A percentile compares a stretch with the other conserved stretches of the same genome.
Evolutionary conservation across 2,113 vertebrate genomes (phyloP).

Genomic region (Sprattus sprattus): DNA sequence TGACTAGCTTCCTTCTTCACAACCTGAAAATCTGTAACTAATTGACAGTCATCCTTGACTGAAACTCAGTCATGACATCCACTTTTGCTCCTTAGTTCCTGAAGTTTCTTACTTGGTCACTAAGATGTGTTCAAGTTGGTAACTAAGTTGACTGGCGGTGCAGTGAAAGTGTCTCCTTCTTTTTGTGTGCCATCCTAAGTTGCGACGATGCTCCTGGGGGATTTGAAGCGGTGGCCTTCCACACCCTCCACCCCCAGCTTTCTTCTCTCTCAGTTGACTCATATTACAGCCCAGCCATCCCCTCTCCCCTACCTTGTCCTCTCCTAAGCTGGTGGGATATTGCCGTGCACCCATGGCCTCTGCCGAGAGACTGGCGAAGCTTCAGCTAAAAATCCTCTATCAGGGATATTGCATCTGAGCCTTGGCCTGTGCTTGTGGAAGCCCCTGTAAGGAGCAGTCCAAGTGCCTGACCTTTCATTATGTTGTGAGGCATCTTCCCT

Average conservation of each 20-base stretch:
- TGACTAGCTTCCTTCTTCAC: too few relatives aligned
- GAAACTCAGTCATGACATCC: too few relatives aligned
- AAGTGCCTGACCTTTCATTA: slow-evolving; percentile 41
- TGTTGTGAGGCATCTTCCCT: slow-evolving; percentile 35
- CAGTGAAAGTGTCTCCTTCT: slow-evolving; percentile 58
- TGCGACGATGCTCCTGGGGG: neutral
- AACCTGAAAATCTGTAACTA: too few relatives aligned
- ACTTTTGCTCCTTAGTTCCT: neutral
- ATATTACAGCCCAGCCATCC: slow-evolving; percentile 7
- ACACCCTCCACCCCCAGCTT: neutral
- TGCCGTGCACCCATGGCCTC: neutral
- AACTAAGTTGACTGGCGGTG: neutral
- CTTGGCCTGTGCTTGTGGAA: neutral
- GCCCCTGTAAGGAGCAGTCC: slow-evolving; percentile 20
- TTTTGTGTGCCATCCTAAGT: neutral
- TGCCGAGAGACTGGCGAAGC: neutral
- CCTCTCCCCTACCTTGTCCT: slow-evolving; percentile 1
- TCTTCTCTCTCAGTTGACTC: neutral
- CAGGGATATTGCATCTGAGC: slow-evolving; percentile 17
- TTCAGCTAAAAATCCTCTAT: neutral
- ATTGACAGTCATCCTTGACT: too few relatives aligned
- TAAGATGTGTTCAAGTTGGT: neutral
- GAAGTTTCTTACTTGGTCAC: neutral
- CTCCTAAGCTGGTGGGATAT: slow-evolving; percentile 11
- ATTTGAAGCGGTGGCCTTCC: neutral